A percentile compares a stretch with the other conserved stretches of the same genome.
phyloP scores from a whole-genome alignment of 1,140 invertebrate species.

The Zophobas atratus region DNA sequence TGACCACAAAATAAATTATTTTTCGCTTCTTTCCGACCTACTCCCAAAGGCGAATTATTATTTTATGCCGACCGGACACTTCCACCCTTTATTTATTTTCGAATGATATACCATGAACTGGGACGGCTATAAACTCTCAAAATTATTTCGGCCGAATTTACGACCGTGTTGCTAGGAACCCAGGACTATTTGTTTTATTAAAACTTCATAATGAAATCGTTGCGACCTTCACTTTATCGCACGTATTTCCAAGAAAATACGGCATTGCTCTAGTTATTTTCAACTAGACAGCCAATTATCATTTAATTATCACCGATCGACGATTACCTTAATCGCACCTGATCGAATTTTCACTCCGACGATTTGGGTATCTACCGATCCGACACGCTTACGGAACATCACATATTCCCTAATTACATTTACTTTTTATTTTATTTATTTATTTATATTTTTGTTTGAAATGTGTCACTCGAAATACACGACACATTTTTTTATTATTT shows the following conservation, averaged over 20 bases:
- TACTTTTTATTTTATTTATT: too few species aligned
- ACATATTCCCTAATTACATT: too few species aligned
- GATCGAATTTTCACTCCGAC: neutral
- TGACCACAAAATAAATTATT: constrained; percentile 44
- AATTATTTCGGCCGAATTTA: neutral
- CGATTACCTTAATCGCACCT: neutral
- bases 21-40: neutral
- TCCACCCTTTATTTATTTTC: constrained; percentile 1
- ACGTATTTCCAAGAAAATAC: constrained; percentile 24
- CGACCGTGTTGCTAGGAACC: neutral
- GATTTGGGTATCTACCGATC: too few species aligned
- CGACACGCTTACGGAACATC: too few species aligned
- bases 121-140: neutral
- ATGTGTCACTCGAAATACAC: too few species aligned
- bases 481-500: too few species aligned
- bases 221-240: constrained; percentile 24
- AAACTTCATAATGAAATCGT: neutral
- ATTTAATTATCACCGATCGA: neutral
- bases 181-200: neutral
- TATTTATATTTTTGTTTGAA: too few species aligned
- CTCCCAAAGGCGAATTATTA: neutral
- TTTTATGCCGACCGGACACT: neutral
- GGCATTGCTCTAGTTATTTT: constrained; percentile 38
- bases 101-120: neutral
- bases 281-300: constrained; percentile 8